Conservation (phyloP, 2,797 vertebrate species). For the Myioborus melanocephalus region DNA sequence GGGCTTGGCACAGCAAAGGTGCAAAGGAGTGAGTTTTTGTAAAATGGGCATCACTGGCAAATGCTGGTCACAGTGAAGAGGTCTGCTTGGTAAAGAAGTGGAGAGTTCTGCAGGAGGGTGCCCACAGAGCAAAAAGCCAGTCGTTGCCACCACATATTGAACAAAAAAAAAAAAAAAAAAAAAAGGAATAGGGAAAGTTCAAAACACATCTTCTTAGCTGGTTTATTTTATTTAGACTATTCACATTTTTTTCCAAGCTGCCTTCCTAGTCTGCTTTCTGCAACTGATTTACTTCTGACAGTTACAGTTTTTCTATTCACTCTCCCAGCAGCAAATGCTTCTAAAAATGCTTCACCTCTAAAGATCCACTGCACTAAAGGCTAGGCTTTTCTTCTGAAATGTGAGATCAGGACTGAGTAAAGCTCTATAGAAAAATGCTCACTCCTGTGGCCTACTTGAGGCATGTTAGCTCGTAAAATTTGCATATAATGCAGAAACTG, state of each 20-base stretch:
- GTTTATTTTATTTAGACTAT: not conserved
- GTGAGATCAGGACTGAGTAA: not conserved
- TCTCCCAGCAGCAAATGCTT: not conserved
- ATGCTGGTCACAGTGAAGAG: not conserved
- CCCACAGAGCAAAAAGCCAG: not conserved
- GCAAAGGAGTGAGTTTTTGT: not conserved
- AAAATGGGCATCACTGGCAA: constrained; percentile 3
- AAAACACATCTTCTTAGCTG: not conserved
- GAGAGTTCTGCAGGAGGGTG: constrained; percentile 25
- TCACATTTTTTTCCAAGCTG: not conserved
- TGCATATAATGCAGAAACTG: not conserved
- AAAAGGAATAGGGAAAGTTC: not conserved
- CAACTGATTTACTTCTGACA: not conserved
- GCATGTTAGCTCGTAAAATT: not conserved
- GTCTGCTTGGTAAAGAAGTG: not conserved
- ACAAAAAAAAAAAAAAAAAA: not conserved
- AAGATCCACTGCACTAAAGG: not conserved
- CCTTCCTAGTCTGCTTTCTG: not conserved
- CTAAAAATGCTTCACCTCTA: not conserved
- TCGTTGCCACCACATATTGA: no score
- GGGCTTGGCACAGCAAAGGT: constrained; percentile 40
- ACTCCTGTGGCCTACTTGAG: not conserved
- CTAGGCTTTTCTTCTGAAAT: not conserved
- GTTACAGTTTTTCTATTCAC: not conserved
- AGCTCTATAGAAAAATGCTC: not conserved